Evolutionary conservation across 2,888 invertebrate genomes (phyloP), one percentile per base, ranked within the genome.

Genomic region (Chelonus formosanus): DNA sequence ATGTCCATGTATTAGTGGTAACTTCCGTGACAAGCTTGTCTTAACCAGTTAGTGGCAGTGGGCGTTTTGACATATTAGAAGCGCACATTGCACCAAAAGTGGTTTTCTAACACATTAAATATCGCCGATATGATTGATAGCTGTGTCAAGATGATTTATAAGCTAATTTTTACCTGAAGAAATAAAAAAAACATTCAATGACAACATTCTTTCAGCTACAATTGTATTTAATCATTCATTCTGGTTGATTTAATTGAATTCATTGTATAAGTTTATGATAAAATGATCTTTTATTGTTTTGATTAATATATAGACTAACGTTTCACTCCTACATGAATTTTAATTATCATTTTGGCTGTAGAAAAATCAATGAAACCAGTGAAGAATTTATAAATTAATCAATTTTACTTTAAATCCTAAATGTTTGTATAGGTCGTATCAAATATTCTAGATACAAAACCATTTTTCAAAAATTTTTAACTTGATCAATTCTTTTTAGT

Each of bases 51-150:
- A 56, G 40, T 43, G 8, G 10, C 6, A 3, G 8, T 31, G 40
- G 55, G 40, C 55, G 20, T 55, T 36, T 36, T 50, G 56, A 56
- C 43, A 44, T 8, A 7, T 32, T 7, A 47, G 8, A 45, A 56
- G 56, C 43, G 44, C 56, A 56, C 56, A 44, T 32, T 56, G 36
- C 40, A 44, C 44, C 3, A 3, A 34, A n/a, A 32, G 55, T 20
- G 40, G 40, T 55, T 8, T 32, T 7, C 20, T 8, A 44, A 56
- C 20, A 56, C 56, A 56, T 56, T 56, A 56, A 56, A 56, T 56
- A 56, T 44, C 4, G 4, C 31, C 4, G 43, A 10, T 56, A 4
- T 32, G 44, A 56, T 56, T 20, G 20, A 20, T 20, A 20, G 20
- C 20, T 20, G 20, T 20, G 20, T 20, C 20, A 20, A 20, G 20